phyloP scores from a whole-genome alignment of 2,888 invertebrate genomes.

The Lochmaea crataegi region DNA sequence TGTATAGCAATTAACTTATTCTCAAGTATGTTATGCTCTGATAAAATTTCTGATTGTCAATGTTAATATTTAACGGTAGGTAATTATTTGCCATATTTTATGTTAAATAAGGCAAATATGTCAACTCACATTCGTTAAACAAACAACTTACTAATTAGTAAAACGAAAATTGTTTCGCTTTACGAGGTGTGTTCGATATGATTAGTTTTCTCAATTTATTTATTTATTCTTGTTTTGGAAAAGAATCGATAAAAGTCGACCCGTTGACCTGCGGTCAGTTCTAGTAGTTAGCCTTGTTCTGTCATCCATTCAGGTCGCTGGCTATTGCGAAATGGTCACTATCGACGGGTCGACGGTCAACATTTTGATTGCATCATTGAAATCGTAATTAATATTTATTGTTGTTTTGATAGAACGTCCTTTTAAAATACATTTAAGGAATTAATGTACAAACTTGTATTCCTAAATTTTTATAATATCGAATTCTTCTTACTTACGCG shows the following conservation, averaged over 20 bases:
- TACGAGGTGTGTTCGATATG: background rate
- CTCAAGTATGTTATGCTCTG: background rate
- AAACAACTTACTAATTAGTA: background rate
- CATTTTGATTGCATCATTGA: background rate
- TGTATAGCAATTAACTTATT: background rate
- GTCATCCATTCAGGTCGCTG: constrained; percentile 8
- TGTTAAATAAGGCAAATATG: too few species aligned
- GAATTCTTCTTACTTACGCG: too few species aligned
- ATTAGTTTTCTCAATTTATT: background rate
- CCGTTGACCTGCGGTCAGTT: constrained; percentile 4
- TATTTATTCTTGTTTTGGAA: background rate
- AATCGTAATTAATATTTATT: background rate
- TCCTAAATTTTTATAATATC: background rate
- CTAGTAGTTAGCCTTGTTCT: constrained; percentile 11
- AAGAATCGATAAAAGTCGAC: background rate
- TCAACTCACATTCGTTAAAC: too few species aligned
- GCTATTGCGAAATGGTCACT: constrained; percentile 4
- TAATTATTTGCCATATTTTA: background rate
- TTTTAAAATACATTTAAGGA: background rate
- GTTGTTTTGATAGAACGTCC: constrained; percentile 1
- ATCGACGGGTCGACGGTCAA: constrained; percentile 5
- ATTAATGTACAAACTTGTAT: background rate
- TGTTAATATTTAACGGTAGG: background rate
- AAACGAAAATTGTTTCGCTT: background rate
- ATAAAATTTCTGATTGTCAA: background rate